Percentiles rank a stretch among this genome's conserved stretches.
phyloP scores from a whole-genome alignment of 64 coral and sea anemone species.

The Montipora sp. region DNA sequence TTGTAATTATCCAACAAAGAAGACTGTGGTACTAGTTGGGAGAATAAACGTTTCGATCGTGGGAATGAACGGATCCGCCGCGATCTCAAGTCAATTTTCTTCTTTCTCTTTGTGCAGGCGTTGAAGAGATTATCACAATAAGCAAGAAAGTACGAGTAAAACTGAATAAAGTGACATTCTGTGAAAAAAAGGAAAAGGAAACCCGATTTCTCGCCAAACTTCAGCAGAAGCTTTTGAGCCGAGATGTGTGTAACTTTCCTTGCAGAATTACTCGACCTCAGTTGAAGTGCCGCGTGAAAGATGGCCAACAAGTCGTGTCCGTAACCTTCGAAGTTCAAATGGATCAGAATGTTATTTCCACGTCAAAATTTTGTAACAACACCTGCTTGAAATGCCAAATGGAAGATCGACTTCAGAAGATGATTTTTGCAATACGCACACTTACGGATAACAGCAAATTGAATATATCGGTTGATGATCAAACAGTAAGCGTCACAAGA shows the following conservation, averaged over 20 bases:
- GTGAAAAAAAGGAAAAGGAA: not conserved
- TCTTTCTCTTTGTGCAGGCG: not conserved
- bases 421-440: constrained; percentile 63
- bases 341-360: constrained; percentile 24
- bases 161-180: not conserved
- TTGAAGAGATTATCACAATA: not conserved
- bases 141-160: not conserved
- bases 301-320: constrained; percentile 7
- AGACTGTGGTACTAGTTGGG: no score
- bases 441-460: constrained; percentile 57
- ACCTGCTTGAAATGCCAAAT: constrained; percentile 77
- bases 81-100: not conserved
- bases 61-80: not conserved
- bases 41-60: no score
- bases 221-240: constrained; percentile 55
- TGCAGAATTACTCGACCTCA: constrained; percentile 51
- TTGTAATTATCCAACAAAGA: no score
- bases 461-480: constrained; percentile 67
- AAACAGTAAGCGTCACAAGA: constrained; percentile 45
- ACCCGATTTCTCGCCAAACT: constrained; percentile 42
- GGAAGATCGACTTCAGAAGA: constrained; percentile 69
- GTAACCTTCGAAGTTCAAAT: constrained; percentile 78
- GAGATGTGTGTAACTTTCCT: constrained; percentile 64
- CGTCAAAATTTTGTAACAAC: constrained; percentile 72
- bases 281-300: constrained; percentile 41